A percentile compares a stretch with the other conserved stretches of the same genome.
Conservation (phyloP, 2,888 invertebrate species). For the Chrysolina americana region DNA sequence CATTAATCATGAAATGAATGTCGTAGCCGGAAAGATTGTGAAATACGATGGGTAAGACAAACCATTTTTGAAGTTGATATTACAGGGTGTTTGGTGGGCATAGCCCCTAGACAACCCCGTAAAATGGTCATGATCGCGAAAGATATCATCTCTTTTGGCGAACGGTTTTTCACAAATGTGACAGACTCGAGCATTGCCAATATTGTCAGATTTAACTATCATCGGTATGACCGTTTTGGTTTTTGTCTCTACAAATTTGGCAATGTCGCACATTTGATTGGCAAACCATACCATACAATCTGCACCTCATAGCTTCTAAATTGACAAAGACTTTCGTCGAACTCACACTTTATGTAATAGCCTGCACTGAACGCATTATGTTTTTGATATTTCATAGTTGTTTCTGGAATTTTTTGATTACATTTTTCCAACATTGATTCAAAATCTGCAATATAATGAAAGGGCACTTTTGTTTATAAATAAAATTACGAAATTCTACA, state of each 20-base stretch:
- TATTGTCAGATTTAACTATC: not conserved
- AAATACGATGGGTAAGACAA: conserved; percentile 59
- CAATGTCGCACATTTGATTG: conserved; percentile 42
- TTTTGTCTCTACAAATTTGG: conserved; percentile 40
- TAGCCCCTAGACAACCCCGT: conserved; percentile 17
- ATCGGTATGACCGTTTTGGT: not conserved
- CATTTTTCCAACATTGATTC: too few relatives aligned
- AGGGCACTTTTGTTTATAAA: too few relatives aligned
- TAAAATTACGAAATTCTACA: too few relatives aligned
- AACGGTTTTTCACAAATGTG: conserved; percentile 32
- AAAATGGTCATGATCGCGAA: conserved; percentile 37
- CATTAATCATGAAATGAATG: conserved; percentile 58
- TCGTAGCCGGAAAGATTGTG: conserved; percentile 61
- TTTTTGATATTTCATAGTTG: not conserved
- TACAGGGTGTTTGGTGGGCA: conserved; percentile 56
- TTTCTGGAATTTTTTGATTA: too few relatives aligned
- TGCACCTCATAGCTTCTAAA: conserved; percentile 40
- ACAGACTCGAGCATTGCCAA: not conserved
- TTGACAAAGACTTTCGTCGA: conserved; percentile 43
- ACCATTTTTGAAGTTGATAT: conserved; percentile 58
- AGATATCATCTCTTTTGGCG: conserved; percentile 42
- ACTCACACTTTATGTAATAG: conserved; percentile 54
- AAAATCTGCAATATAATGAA: too few relatives aligned
- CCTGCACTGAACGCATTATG: conserved; percentile 46
- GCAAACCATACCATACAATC: conserved; percentile 54